Evolutionary conservation across 2,888 invertebrate genomes (phyloP), one percentile per base, ranked within the genome.

Genomic region (Sceliomorpha sp.): DNA sequence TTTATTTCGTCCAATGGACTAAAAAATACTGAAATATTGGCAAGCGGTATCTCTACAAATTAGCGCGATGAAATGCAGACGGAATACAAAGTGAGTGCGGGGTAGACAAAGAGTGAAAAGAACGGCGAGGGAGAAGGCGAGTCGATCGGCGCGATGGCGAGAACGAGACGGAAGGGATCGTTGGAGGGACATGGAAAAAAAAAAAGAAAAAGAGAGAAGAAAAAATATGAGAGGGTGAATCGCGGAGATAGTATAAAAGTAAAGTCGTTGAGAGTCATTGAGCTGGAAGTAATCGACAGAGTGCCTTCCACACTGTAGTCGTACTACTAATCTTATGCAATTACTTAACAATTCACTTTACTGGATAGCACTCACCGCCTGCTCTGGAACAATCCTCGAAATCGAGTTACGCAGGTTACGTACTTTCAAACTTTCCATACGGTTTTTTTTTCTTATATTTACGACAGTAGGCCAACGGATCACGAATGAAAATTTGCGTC

Each of bases 11-110:
- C 78, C 80, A 81, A 82, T 82, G 84, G 78, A 79, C 78, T 78
- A 84, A 82, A 86, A 82, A 85, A 80, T 76, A 81, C 81, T 85
- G 85, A 86, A 87, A 87, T 88, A 88, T 87, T 86, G 86, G 85
- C 85, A 87, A 87, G 83, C 87, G 83, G 86, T 86, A 88, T 88
- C 87, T 87, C 87, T 83, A 85, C 86, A 87, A 88, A 88, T 88
- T 88, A 88, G 88, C 83, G 70, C 84, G 82, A 78, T 84, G 85
- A 86, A 85, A 84, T 83, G 84, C 84, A 83, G 85, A 85, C 82
- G 80, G 78, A 82, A 80, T 77, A 76, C 78, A 74, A 76, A 75
- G 75, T 72, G 75, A 70, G 53, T 63, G 51, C 20, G 26, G 32
- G 48, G 32, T 42, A 37, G 48, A 39, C 20, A 12, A 12, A 29